phyloP scores from a whole-genome alignment of 2,888 invertebrate genomes.

The Didymodactylos carnosus region DNA sequence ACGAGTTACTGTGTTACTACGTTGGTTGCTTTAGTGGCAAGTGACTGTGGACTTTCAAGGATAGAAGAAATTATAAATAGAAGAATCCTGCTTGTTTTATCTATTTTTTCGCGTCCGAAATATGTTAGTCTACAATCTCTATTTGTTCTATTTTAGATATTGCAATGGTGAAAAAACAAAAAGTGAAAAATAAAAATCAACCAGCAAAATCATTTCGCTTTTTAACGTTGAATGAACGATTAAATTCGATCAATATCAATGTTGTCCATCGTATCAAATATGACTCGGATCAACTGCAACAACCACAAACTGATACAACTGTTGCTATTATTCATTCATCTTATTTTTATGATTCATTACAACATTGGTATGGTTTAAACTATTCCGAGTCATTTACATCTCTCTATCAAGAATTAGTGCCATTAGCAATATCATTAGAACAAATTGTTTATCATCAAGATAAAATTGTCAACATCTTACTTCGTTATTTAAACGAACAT shows the following conservation, averaged over 20 bases:
- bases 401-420: slow-evolving; percentile 13
- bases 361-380: slow-evolving; percentile 73
- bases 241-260: slow-evolving; percentile 63
- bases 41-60: no score
- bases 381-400: slow-evolving; percentile 56
- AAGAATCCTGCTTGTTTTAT: no score
- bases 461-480: slow-evolving; percentile 59
- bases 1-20: no score
- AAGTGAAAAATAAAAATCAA: no score
- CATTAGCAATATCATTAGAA: neutral
- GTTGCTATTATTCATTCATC: slow-evolving; percentile 33
- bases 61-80: no score
- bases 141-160: no score
- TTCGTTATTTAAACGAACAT: slow-evolving; percentile 41
- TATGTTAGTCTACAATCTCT: no score
- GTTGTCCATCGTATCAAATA: slow-evolving; percentile 64
- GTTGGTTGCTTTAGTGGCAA: no score
- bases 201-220: neutral
- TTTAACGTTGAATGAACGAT: slow-evolving; percentile 58
- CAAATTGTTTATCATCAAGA: slow-evolving; percentile 28
- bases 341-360: slow-evolving; percentile 57
- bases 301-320: slow-evolving; percentile 18
- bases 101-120: no score
- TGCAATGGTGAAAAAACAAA: no score
- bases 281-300: slow-evolving; percentile 43